Base-by-base conservation (phyloP, 2,113 vertebrate genomes). In the human (Homo sapiens) region DNA sequence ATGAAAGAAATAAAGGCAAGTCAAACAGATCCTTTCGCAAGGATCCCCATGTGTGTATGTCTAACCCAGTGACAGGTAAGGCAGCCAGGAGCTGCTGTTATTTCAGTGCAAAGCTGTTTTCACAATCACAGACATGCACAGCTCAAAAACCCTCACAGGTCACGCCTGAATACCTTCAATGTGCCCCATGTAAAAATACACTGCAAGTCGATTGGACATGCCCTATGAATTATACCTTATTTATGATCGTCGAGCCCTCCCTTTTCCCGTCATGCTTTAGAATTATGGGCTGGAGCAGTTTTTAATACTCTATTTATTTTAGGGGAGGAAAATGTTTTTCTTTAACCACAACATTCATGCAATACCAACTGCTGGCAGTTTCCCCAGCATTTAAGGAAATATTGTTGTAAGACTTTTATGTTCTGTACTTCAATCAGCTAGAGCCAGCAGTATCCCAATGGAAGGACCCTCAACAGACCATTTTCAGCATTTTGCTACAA, bases 401-500 rank as follows among this genome's bases (percentile, higher is more conserved):
- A 99, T 98, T 98, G 98, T 99, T 98, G 98, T 97, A 98, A 98
- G 98, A 97, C 98, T 99, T 99, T 99, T 98, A 98, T 99, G 98
- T 98, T 98, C 98, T 87, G 91, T 98, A 97, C 98, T 99, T 99
- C 99, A 99, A 98, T 99, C 99, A 99, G 98, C 98, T 96, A 76
- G 97, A 98, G 98, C 98, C 98, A 98, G 98, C 98, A 98, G 98
- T 98, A 98, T 98, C 99, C 98, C 98, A 97, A 97, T 95, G 99
- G 99, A 99, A 99, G 98, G 99, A 98, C 98, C 99, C 99, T 98
- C 99, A 95, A 96, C 98, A 98, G 98, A 98, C 99, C 98, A 97
- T 99, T 99, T 99, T 99, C 99, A 99, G 99, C 99, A 99, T 99
- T 99, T 99, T 99, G 99, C 99, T 98, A 98, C 99, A 99, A 99